Percentiles rank a stretch among this genome's conserved stretches.
These are phyloP conservation scores for Terebella lapidaria DNA, from an alignment of 2,888 invertebrate species.

Conservation along the genomic window DNA sequence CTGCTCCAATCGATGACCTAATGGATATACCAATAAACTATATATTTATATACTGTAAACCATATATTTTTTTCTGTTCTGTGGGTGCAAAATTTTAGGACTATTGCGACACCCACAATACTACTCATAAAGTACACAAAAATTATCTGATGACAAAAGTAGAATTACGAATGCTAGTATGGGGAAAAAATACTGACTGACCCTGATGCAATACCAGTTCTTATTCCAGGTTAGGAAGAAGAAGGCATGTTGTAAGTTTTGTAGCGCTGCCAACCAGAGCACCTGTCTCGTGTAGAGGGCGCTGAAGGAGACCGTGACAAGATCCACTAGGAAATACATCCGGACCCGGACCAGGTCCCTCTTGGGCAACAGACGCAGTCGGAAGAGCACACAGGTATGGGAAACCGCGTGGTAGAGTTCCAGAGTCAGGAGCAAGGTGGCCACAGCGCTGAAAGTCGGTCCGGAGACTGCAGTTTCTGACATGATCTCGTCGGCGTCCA, in stretches of 20 bases:
- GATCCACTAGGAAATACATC: constrained; percentile 17
- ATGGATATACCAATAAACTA: too few relatives aligned
- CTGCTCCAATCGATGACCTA: constrained; percentile 4
- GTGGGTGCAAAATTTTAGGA: too few relatives aligned
- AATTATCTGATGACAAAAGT: too few relatives aligned
- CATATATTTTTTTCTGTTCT: too few relatives aligned
- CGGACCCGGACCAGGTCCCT: constrained; percentile 19
- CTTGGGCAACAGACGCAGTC: constrained; percentile 16
- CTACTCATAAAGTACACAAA: too few relatives aligned
- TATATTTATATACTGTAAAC: too few relatives aligned
- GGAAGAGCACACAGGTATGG: constrained; percentile 15
- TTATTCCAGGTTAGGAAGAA: constrained; percentile 17
- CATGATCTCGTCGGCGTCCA: too few relatives aligned
- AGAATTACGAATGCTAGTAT: too few relatives aligned
- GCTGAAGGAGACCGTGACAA: constrained; percentile 12
- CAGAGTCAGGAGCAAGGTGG: neutral
- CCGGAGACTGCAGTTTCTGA: too few relatives aligned
- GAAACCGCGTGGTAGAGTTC: constrained; percentile 12
- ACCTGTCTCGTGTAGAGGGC: constrained; percentile 14
- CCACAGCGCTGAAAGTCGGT: too few relatives aligned
- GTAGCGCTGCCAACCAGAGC: constrained; percentile 13
- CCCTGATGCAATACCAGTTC: constrained; percentile 2
- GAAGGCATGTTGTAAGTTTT: constrained; percentile 17
- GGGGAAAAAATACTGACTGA: too few relatives aligned
- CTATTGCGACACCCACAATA: too few relatives aligned